phyloP scores from a whole-genome alignment of 1,140 invertebrate genomes.

The Hylaeus anthracinus region DNA sequence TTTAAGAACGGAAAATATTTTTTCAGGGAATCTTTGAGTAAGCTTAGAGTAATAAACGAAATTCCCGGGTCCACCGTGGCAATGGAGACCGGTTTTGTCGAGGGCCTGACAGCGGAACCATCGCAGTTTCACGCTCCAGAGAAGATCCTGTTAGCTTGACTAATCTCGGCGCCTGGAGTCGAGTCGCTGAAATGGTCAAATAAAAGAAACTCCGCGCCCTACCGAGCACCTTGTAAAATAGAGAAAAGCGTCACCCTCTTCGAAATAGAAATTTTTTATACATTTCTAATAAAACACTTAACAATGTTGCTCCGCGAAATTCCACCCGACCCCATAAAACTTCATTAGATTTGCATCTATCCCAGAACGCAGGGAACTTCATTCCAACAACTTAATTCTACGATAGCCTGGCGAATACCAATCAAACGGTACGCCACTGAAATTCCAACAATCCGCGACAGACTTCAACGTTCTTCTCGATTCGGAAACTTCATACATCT shows the following conservation, averaged over 20 bases:
- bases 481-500: not conserved
- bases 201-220: not conserved
- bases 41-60: not conserved
- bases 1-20: too few species aligned
- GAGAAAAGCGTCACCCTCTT: not conserved
- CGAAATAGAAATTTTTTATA: too few species aligned
- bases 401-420: not conserved
- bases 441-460: not conserved
- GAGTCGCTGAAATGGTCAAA: not conserved
- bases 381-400: constrained; percentile 13
- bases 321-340: too few species aligned
- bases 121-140: constrained; percentile 25
- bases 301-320: too few species aligned
- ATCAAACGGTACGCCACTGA: not conserved
- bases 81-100: not conserved
- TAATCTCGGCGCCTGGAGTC: constrained; percentile 8
- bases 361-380: not conserved
- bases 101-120: constrained; percentile 21
- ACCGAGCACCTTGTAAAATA: not conserved
- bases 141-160: constrained; percentile 1
- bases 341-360: not conserved
- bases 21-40: too few species aligned
- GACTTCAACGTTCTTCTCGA: not conserved
- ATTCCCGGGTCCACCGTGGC: not conserved
- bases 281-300: too few species aligned